Evolutionary conservation across 2,888 invertebrate genomes (phyloP).

Genomic region (Crematogaster levior): DNA sequence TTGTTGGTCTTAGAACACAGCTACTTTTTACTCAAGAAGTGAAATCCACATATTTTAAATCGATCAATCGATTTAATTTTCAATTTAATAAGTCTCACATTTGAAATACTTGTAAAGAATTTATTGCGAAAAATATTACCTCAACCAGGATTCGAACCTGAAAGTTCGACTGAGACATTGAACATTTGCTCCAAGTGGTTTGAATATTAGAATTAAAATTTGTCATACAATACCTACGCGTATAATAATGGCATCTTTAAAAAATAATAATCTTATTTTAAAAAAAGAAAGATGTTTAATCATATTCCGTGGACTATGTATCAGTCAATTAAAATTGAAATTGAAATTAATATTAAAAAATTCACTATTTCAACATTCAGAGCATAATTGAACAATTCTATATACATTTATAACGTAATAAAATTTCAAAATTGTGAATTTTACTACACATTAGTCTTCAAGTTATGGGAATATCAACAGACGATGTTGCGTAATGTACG

Average conservation of each 20-base stretch:
- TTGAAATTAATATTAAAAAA: not conserved
- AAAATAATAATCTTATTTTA: conserved; percentile 4
- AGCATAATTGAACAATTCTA: not conserved
- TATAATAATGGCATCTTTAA: not conserved
- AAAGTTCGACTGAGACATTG: no score
- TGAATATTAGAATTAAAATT: not conserved
- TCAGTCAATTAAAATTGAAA: not conserved
- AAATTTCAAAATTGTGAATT: not conserved
- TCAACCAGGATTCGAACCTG: no score
- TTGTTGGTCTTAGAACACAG: no score
- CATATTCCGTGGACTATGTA: not conserved
- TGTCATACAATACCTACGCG: not conserved
- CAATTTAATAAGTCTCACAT: no score
- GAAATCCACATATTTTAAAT: no score
- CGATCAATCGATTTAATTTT: no score
- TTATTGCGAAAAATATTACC: no score
- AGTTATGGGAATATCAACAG: not conserved
- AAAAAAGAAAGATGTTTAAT: not conserved
- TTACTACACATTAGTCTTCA: not conserved
- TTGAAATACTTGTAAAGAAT: no score
- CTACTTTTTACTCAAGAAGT: no score
- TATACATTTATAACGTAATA: not conserved
- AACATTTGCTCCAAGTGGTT: not conserved
- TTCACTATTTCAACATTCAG: not conserved
- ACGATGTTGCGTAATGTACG: not conserved